Conservation (phyloP, 1,140 invertebrate genomes). For the Drosophila novamexicana region DNA sequence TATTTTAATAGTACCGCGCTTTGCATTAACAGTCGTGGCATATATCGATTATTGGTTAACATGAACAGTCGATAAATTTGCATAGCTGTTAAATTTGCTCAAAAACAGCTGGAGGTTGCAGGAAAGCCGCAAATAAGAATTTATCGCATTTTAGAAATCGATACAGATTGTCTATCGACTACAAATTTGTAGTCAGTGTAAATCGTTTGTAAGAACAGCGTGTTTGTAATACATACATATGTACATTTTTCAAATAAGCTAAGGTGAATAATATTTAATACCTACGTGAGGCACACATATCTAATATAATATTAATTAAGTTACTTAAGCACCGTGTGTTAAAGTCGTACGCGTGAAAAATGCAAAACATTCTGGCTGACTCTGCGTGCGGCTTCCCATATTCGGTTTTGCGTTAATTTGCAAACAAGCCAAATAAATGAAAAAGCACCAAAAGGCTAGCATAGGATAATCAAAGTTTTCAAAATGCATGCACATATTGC, state of each 20-base stretch:
- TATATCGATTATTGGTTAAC: background rate
- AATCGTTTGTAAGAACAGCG: conserved; percentile 65
- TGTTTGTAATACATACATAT: conserved; percentile 65
- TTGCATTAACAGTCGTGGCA: no score
- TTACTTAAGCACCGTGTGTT: background rate
- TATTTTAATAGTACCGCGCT: background rate
- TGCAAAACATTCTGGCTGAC: conserved; percentile 3
- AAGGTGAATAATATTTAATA: conserved; percentile 54
- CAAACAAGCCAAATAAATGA: background rate
- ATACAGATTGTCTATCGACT: conserved; percentile 6
- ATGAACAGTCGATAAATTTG: background rate
- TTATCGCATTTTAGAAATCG: conserved; percentile 22
- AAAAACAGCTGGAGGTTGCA: no score
- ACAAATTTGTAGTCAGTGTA: conserved; percentile 41
- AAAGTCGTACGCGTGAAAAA: background rate
- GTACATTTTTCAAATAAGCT: conserved; percentile 73
- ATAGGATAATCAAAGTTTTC: background rate
- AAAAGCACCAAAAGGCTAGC: background rate
- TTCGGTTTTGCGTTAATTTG: conserved; percentile 23
- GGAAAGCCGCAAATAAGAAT: background rate
- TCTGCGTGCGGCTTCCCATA: background rate
- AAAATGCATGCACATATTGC: background rate
- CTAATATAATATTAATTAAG: background rate
- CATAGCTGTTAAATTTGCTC: no score
- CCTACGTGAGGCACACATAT: background rate